phyloP scores from a whole-genome alignment of 2,113 vertebrate species.

The Nymphicus hollandicus region DNA sequence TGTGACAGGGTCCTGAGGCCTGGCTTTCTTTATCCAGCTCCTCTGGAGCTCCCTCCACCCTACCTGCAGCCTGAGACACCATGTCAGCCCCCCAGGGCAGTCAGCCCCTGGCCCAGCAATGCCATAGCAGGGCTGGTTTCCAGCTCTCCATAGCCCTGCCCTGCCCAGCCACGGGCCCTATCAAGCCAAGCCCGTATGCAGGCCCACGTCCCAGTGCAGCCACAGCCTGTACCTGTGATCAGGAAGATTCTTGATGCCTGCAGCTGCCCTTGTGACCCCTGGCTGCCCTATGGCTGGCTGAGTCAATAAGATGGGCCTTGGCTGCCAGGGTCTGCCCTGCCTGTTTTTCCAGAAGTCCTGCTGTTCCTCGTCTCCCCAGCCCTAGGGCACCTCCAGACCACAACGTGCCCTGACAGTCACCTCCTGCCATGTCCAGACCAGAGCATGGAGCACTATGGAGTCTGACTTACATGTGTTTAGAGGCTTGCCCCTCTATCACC shows the following conservation, averaged over 20 bases:
- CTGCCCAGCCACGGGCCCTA: rapidly evolving
- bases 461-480: background rate
- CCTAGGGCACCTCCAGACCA: background rate
- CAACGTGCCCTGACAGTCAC: background rate
- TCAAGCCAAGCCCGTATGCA: rapidly evolving
- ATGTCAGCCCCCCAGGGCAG: rapidly evolving
- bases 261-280: background rate
- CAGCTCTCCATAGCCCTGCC: background rate
- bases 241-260: background rate
- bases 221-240: background rate
- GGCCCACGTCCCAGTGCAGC: rapidly evolving
- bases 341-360: background rate
- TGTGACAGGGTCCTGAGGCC: background rate
- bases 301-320: background rate
- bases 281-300: background rate
- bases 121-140: background rate
- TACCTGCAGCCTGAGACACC: background rate
- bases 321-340: background rate
- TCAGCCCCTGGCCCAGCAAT: background rate
- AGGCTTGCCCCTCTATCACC: background rate
- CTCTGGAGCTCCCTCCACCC: too few species aligned
- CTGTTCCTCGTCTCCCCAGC: rapidly evolving
- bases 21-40: background rate
- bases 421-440: background rate
- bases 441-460: background rate